phyloP scores from a whole-genome alignment of 2,797 vertebrate genomes.

The Trichosurus vulpecula region DNA sequence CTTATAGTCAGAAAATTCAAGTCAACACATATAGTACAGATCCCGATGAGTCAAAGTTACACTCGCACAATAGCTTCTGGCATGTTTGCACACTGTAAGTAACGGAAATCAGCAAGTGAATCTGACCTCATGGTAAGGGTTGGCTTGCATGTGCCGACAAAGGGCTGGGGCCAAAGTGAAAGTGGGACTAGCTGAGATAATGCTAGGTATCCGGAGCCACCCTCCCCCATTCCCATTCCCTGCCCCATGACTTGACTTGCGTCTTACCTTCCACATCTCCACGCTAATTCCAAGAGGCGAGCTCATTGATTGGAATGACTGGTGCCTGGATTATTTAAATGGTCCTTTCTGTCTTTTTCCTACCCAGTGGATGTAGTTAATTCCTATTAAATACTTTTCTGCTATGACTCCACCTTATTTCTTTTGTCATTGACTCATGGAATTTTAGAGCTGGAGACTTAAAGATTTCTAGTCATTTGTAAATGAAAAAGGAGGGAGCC shows the following conservation, averaged over 20 bases:
- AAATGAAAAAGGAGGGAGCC: not conserved
- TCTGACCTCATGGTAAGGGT: not conserved
- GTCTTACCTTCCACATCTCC: not conserved
- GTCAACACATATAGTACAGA: not conserved
- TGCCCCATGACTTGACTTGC: not conserved
- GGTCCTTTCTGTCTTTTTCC: not conserved
- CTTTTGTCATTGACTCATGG: not conserved
- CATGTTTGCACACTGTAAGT: not conserved
- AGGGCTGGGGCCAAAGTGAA: not conserved
- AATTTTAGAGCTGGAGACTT: not conserved
- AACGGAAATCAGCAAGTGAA: not conserved
- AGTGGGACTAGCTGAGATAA: not conserved
- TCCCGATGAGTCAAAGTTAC: not conserved
- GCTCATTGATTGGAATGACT: not conserved
- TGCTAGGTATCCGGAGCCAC: no score
- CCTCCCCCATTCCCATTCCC: no score
- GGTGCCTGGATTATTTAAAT: not conserved
- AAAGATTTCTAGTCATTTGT: not conserved
- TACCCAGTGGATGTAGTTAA: not conserved
- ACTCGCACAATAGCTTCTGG: not conserved
- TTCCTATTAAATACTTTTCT: not conserved
- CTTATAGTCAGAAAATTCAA: not conserved
- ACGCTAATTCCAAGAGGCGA: not conserved
- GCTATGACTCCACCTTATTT: not conserved
- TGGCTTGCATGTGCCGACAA: not conserved